Evolutionary conservation across 2,888 invertebrate species (phyloP), one percentile per base, ranked within the genome.

Genomic region (Eutolmus rufibarbis): DNA sequence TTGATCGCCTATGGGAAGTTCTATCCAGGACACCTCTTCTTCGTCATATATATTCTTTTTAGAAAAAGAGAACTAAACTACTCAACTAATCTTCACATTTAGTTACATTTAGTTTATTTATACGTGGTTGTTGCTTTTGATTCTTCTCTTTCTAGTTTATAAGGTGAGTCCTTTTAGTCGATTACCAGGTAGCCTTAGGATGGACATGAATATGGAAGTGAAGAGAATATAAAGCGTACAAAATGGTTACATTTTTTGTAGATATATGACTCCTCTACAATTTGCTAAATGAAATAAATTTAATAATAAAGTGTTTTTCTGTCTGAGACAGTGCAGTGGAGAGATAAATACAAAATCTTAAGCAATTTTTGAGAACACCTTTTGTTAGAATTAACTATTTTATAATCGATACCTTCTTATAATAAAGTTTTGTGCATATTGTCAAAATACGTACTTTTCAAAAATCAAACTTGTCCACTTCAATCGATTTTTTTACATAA

Each of bases 61-160:
- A 57, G 34, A 82, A 82, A 66, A 66, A 12, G 66, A 76, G 19
- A 66, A 57, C 82, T 82, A 82, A 82, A 23, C 79, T 82, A 82
- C 19, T 82, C 82, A 82, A 82, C 82, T 82, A 82, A 82, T 82
- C 23, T 37, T 82, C 82, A 82, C 82, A 82, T 82, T 82, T 56
- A 82, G 56, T 82, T 82, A 82, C 82, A 82, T 82, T 82, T 66
- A 82, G 56, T 82, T 66, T 82, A 37, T 82, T 57, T 56, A 37
- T 31, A 23, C 19, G 8, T 31, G 16, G 14, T 19, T 82, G 28
- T 81, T 81, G 51, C 81, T 78, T 34, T 19, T 78, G 78, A 40
- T 40, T 79, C 23, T 43, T 37, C 78, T 40, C 43, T 78, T 78
- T 78, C n/a, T 78, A 43, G 43, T 78, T 46, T 66, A 66, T 78